Evolutionary conservation across 2,113 vertebrate genomes (phyloP).

Genomic region (Pedionomus torquatus): DNA sequence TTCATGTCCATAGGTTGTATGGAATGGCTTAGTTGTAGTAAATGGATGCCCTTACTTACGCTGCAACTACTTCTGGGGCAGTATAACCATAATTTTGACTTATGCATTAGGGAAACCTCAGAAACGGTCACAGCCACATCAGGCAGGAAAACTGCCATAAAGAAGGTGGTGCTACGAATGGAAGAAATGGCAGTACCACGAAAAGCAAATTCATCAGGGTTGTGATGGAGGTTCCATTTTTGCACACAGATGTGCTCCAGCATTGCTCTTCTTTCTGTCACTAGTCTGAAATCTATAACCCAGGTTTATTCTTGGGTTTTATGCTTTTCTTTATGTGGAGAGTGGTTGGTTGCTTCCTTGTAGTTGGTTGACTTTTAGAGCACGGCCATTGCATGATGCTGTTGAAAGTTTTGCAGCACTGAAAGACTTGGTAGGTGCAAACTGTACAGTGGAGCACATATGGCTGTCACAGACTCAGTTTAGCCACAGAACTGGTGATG

Average conservation of each 20-base stretch:
- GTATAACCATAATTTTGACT: neutral
- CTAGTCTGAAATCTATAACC: neutral
- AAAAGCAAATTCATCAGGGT: neutral
- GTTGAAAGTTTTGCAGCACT: neutral
- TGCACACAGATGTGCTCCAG: neutral
- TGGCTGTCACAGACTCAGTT: neutral
- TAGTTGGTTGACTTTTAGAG: neutral
- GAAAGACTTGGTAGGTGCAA: neutral
- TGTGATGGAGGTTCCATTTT: neutral
- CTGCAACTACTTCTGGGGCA: neutral
- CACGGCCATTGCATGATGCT: neutral
- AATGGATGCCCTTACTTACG: neutral
- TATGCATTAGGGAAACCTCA: neutral
- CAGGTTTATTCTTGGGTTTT: neutral
- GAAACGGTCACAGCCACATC: neutral
- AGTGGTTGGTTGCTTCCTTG: neutral
- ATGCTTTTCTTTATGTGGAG: neutral
- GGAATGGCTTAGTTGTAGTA: neutral
- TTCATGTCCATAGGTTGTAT: accelerated
- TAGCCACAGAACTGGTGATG: neutral
- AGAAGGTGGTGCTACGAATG: neutral
- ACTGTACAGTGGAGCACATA: neutral
- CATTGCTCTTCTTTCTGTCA: neutral
- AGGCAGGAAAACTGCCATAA: neutral
- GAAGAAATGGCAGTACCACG: neutral